These are phyloP conservation scores for Caenorhabditis macrosperma DNA, from an alignment of 2,888 invertebrate genomes.

Conservation along the genomic window DNA sequence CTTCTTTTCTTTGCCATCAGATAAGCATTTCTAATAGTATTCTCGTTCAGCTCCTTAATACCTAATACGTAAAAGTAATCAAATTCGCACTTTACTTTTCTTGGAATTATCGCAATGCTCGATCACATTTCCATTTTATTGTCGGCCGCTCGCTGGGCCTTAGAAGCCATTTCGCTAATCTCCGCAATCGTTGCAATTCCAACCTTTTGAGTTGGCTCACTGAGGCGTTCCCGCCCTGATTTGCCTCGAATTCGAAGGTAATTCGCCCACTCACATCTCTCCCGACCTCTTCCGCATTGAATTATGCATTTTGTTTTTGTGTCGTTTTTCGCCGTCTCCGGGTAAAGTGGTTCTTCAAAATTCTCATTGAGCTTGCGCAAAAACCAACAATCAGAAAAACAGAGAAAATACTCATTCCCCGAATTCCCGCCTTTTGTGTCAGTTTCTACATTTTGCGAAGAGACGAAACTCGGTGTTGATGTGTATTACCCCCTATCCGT, in stretches of 20 bases:
- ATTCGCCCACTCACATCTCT: neutral
- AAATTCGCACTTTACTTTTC: constrained; percentile 52
- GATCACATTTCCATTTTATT: constrained; percentile 58
- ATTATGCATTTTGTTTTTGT: constrained; percentile 12
- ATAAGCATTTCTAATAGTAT: constrained; percentile 31
- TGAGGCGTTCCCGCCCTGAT: constrained; percentile 22
- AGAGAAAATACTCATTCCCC: neutral
- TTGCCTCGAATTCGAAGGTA: constrained; percentile 7
- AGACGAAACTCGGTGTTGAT: constrained; percentile 19
- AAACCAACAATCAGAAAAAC: constrained; percentile 16
- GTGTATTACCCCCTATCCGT: constrained; percentile 41
- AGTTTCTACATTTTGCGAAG: neutral
- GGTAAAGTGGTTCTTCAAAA: constrained; percentile 48
- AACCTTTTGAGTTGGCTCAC: constrained; percentile 45
- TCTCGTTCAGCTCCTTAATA: constrained; percentile 7
- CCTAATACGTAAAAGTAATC: constrained; percentile 55
- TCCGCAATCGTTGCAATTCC: constrained; percentile 5
- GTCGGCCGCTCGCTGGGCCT: constrained; percentile 15
- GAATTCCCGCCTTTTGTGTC: constrained; percentile 1
- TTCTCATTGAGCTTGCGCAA: constrained; percentile 36
- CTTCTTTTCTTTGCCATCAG: constrained; percentile 8
- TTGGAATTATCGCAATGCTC: constrained; percentile 45
- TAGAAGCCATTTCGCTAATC: constrained; percentile 52
- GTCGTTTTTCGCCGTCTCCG: constrained; percentile 1
- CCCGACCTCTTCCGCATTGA: neutral